These are phyloP conservation scores for Podargus strigoides DNA, from an alignment of 2,797 vertebrate species.

Conservation along the genomic window DNA sequence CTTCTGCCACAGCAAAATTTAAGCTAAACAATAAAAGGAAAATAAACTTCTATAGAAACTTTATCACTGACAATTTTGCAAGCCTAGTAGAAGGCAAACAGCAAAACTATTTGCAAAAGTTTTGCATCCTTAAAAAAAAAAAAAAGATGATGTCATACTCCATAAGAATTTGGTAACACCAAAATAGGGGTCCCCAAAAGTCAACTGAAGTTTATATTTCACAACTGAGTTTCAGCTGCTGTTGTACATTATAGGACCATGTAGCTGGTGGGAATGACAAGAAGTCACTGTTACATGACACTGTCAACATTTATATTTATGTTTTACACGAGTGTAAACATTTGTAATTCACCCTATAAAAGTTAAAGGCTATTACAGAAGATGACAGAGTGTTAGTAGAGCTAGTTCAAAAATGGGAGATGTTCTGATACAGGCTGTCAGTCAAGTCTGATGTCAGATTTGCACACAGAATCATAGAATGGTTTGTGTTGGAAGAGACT, in stretches of 20 bases:
- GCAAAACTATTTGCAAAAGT: background rate
- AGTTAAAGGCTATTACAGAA: background rate
- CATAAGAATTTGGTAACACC: background rate
- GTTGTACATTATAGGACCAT: background rate
- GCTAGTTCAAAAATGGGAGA: slow-evolving; percentile 19
- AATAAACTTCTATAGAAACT: background rate
- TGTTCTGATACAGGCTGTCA: slow-evolving; percentile 7
- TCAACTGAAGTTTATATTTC: background rate
- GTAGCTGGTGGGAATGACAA: slow-evolving; percentile 29
- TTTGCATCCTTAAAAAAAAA: background rate
- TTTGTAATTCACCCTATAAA: slow-evolving; percentile 42
- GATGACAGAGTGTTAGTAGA: slow-evolving; percentile 4
- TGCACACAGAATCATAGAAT: background rate
- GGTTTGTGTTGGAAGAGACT: background rate
- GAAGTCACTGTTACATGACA: slow-evolving; percentile 18
- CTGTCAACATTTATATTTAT: slow-evolving; percentile 24
- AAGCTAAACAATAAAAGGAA: background rate
- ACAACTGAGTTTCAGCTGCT: background rate
- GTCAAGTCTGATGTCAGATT: slow-evolving; percentile 16
- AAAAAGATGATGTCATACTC: background rate
- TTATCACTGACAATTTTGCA: background rate
- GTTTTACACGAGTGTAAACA: slow-evolving; percentile 34
- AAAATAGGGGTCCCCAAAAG: background rate
- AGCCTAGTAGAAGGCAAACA: background rate
- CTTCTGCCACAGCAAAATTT: background rate